phyloP scores from a whole-genome alignment of 2,113 vertebrate species.

The Corythaixoides concolor region DNA sequence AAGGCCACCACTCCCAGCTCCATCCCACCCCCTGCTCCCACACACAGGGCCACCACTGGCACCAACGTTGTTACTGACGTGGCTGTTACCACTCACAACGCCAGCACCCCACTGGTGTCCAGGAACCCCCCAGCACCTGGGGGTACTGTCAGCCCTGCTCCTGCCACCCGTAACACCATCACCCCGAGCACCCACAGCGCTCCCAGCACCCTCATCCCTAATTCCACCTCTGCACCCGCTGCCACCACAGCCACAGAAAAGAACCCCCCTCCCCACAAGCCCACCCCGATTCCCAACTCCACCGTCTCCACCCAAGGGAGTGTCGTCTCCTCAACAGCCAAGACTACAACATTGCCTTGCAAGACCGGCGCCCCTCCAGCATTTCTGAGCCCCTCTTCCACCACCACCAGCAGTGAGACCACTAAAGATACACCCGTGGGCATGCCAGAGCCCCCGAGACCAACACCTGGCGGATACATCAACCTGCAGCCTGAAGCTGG shows the following conservation, averaged over 20 bases:
- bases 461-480: neutral
- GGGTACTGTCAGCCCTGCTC: neutral
- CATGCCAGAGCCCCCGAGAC: rapidly evolving
- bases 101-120: neutral
- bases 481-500: neutral
- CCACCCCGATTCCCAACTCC: neutral
- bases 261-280: neutral
- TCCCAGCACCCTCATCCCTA: neutral
- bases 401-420: neutral
- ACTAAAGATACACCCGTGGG: rapidly evolving
- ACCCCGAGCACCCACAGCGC: neutral
- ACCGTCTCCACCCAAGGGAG: neutral
- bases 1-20: neutral
- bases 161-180: neutral
- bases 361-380: neutral
- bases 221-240: neutral
- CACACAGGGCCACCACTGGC: neutral
- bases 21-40: neutral
- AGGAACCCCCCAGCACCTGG: neutral
- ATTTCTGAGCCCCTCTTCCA: neutral
- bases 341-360: neutral
- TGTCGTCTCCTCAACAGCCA: rapidly evolving
- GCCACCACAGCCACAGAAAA: neutral
- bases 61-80: neutral
- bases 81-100: rapidly evolving